Base-by-base conservation (phyloP, 2,113 vertebrate genomes). In the Piaya cayana region DNA sequence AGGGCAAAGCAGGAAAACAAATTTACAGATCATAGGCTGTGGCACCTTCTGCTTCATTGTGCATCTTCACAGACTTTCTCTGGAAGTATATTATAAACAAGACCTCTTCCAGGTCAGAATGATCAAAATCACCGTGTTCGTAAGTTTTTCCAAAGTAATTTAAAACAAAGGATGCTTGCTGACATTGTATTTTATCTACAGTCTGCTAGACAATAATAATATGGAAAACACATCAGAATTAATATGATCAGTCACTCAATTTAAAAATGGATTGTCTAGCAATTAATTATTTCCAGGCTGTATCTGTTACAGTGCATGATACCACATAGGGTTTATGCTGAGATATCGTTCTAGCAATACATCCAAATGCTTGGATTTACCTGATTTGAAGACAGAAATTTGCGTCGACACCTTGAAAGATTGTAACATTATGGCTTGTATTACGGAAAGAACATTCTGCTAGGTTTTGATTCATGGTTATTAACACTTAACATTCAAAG, bases 401-500 rank as follows among this genome's bases (percentile, higher is more conserved):
- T 63, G 14, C 67, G 59, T 90, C 1, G 4, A 82, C 79, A 90
- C 82, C 87, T 86, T 80, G 32, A 59, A 89, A 83, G 37, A 88
- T 80, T 43, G 50, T 43, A 53, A 50, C 18, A 6, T 58, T 88
- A 37, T 2, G 5, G 52, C 83, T 88, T 37, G 11, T 74, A 5
- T 52, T 47, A 36, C 63, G 56, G 27, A 92, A 49, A 55, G 67
- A 58, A 26, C 56, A 4, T 77, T 63, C 34, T 77, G 55, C 75
- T 68, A 77, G 78, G 62, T 80, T 95, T 92, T 85, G 94, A 74
- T 83, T 94, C 64, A 74, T 70, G 25, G 47, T 92, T 84, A 84
- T 90, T 91, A 96, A 94, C 50, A 92, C 55, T 93, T 20, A 86
- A 15, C 42, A 52, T 92, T 93, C 55, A 82, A 63, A 90, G 64